These are phyloP conservation scores for Otolemur garnettii DNA, from an alignment of 2,113 vertebrate genomes.

Conservation along the genomic window DNA sequence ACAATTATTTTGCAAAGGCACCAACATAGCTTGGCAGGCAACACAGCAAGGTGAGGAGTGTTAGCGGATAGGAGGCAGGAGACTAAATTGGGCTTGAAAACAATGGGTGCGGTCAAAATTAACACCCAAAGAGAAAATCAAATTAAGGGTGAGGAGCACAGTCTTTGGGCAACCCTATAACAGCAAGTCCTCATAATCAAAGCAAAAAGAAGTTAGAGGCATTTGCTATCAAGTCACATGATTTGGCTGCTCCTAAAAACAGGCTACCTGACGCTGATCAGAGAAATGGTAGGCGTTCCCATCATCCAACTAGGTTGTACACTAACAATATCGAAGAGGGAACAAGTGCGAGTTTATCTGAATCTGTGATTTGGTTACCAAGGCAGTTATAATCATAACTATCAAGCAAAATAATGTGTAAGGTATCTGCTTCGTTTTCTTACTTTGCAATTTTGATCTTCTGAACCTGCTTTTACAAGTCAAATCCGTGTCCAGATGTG, in stretches of 20 bases:
- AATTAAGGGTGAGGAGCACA: background rate
- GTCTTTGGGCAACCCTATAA: background rate
- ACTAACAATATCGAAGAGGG: background rate
- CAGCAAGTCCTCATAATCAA: background rate
- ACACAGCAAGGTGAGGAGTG: background rate
- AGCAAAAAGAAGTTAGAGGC: background rate
- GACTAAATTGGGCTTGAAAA: background rate
- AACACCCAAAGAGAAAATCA: background rate
- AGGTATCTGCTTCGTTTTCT: background rate
- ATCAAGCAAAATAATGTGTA: background rate
- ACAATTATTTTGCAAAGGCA: background rate
- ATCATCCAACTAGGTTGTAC: background rate
- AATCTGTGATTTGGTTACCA: background rate
- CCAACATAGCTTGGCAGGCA: background rate
- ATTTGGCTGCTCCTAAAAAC: background rate
- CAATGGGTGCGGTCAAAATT: background rate
- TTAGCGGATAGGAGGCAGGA: background rate
- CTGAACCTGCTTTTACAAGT: background rate
- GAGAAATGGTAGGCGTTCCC: background rate
- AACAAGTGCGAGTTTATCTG: background rate
- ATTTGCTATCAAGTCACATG: background rate
- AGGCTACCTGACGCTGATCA: background rate
- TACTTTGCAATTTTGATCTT: background rate
- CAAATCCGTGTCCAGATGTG: background rate
- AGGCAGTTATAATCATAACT: background rate